These are phyloP conservation scores for Takifugu ocellatus DNA, from an alignment of 2,797 vertebrate species.

Conservation along the genomic window DNA sequence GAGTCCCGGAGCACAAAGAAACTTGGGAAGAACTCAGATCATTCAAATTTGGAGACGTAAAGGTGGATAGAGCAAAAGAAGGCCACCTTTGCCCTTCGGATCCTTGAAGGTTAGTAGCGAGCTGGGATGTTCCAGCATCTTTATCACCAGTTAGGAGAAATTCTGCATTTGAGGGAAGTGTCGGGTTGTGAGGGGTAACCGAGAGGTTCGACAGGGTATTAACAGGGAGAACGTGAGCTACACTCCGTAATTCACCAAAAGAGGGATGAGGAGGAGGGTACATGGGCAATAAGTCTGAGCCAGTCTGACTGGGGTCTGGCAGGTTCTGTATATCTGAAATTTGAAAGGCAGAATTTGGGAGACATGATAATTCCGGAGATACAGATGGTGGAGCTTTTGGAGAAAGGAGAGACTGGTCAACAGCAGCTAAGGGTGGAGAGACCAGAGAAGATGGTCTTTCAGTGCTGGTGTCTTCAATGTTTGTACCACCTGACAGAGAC, in stretches of 20 bases:
- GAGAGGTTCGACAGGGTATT: not conserved
- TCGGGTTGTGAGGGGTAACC: not conserved
- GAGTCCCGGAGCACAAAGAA: no score
- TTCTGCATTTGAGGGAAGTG: not conserved
- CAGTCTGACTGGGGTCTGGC: not conserved
- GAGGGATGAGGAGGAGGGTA: not conserved
- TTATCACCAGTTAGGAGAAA: not conserved
- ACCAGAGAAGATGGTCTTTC: slow-evolving; percentile 8
- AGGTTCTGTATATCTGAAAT: not conserved
- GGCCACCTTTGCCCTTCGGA: no score
- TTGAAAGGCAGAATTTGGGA: slow-evolving; percentile 3
- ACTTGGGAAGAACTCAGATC: no score
- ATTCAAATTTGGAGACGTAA: no score
- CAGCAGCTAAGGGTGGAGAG: not conserved
- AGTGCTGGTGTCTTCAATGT: slow-evolving; percentile 24
- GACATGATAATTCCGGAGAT: not conserved
- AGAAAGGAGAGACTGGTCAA: not conserved
- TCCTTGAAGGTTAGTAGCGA: not conserved
- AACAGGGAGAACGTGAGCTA: not conserved
- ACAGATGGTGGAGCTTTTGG: not conserved
- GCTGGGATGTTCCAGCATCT: not conserved
- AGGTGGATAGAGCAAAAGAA: no score
- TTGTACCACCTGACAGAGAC: slow-evolving; percentile 55
- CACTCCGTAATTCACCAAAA: not conserved
- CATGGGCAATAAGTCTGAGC: not conserved